phyloP scores from a whole-genome alignment of 1,140 invertebrate genomes.

The Procambarus clarkii region DNA sequence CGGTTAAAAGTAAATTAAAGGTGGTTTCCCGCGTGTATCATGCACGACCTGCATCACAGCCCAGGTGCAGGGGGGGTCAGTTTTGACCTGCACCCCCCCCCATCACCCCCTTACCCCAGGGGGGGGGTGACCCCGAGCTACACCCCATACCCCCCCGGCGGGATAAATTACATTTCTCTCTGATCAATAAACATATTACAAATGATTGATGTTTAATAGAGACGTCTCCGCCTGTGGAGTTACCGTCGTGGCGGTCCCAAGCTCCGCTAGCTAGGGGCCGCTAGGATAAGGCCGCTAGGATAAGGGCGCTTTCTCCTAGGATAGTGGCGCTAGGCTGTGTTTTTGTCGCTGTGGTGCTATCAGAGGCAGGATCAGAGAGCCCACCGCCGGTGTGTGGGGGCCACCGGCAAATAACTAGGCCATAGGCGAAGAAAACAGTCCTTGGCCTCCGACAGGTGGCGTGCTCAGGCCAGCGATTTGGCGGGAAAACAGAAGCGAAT shows the following conservation, averaged over 20 bases:
- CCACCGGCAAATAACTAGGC: slow-evolving; percentile 1
- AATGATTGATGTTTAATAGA: no score
- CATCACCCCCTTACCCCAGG: no score
- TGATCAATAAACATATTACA: no score
- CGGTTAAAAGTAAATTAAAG: background rate
- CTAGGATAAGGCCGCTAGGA: no score
- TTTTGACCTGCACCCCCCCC: background rate
- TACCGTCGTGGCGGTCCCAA: no score
- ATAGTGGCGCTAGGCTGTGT: no score
- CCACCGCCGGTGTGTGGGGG: background rate
- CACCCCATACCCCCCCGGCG: no score
- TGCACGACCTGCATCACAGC: background rate
- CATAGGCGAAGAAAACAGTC: slow-evolving; percentile 25
- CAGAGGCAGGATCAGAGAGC: background rate
- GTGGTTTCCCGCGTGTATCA: background rate
- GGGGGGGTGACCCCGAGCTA: no score
- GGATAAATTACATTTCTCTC: no score
- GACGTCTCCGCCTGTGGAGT: no score
- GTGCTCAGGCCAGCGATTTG: slow-evolving; percentile 31
- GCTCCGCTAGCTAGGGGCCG: no score
- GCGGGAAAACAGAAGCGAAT: slow-evolving; percentile 45
- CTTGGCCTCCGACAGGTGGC: slow-evolving; percentile 24
- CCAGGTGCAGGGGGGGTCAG: background rate
- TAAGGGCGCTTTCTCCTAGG: no score
- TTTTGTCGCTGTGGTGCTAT: background rate